Base-by-base conservation (phyloP, 2,797 vertebrate genomes). In the Mus spretus region DNA sequence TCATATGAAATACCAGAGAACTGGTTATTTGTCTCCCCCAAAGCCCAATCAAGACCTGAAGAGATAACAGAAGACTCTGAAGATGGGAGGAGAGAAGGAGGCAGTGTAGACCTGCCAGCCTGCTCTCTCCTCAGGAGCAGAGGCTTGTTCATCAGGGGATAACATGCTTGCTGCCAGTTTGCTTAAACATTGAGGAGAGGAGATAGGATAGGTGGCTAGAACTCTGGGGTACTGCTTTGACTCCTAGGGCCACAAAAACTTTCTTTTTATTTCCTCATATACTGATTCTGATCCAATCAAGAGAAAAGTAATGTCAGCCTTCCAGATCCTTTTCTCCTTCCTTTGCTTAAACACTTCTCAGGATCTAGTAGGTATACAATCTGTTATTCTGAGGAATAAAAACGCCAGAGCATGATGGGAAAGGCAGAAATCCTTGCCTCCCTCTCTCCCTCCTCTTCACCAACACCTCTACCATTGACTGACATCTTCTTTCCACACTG, bases 231-330 rank as follows among this genome's bases (percentile, higher is more conserved):
- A 37, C 44, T 81, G 72, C 57, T 92, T 79, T 78, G 53, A 47
- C 26, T 78, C 26, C 78, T 53, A 31, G 19, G 26, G 24, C 79
- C 63, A 55, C 10, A 61, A 57, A n/a, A 96, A 79, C 34, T 59
- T 75, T 63, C 61, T 34, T 57, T 79, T 75, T 24, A 63, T 79
- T 80, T 28, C 26, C 77, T 72, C 77, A 94, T 77, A 47, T 75
- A 81, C 31, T 20, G 40, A 6, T 28, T 61, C 31, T 82, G 79
- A 47, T 28, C 14, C 70, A 63, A 0, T 24, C 55, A 74, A 61
- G 63, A 88, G 34, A 61, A 9, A 44, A 24, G 10, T 72, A 40
- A 0, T 0, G 0, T 37, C 22, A 0, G 1, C 40, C 13, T 11
- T n/a, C 22, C 17, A 75, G 55, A 50, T 1, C 20, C 28, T 63